Conservation (phyloP, 2,113 vertebrate genomes). For the Hylia prasina region DNA sequence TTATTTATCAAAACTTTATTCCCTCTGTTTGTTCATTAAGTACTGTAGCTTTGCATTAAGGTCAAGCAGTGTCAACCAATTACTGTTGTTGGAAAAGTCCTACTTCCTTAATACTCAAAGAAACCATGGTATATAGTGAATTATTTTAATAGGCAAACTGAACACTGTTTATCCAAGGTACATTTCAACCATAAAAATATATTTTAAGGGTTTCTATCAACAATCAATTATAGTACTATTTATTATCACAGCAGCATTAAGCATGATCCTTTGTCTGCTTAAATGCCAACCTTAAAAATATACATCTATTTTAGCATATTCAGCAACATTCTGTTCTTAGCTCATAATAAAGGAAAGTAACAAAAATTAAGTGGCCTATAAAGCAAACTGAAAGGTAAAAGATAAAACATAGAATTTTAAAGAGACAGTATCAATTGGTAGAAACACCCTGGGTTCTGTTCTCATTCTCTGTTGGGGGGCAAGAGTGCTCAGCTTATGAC, state of each 20-base stretch:
- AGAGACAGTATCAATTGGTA: background rate
- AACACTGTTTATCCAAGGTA: constrained; percentile 61
- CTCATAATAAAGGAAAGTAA: constrained; percentile 13
- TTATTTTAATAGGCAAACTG: constrained; percentile 69
- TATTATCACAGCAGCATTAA: constrained; percentile 57
- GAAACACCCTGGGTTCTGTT: background rate
- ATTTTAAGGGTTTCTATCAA: constrained; percentile 65
- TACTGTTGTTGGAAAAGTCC: constrained; percentile 58
- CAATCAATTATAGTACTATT: constrained; percentile 59
- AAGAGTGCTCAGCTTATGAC: background rate
- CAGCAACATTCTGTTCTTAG: constrained; percentile 52
- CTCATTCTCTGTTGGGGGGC: background rate
- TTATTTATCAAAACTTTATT: constrained; percentile 76
- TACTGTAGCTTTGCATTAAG: constrained; percentile 60
- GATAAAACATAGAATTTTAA: background rate
- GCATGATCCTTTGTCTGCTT: constrained; percentile 47
- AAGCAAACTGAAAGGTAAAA: constrained; percentile 21
- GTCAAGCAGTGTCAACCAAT: constrained; percentile 73
- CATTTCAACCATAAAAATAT: constrained; percentile 62
- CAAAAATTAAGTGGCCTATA: constrained; percentile 53
- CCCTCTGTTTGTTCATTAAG: constrained; percentile 73
- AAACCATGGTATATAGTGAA: constrained; percentile 53
- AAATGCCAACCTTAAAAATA: constrained; percentile 27
- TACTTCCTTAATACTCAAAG: constrained; percentile 61
- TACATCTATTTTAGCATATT: constrained; percentile 33